Conservation (phyloP, 1,140 invertebrate genomes). For the Listronotus oregonensis region DNA sequence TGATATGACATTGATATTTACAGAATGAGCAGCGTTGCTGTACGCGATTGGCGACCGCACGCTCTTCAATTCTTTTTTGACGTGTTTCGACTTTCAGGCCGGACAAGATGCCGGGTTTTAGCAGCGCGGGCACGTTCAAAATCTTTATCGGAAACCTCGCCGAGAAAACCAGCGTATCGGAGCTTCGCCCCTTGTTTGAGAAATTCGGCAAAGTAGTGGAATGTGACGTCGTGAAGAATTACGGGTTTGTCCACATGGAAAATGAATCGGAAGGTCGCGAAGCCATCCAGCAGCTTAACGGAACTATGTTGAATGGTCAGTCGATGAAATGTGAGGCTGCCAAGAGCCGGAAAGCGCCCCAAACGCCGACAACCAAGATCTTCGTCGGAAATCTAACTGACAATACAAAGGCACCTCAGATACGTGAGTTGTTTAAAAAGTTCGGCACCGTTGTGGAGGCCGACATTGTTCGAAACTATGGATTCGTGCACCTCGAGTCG, state of each 20-base stretch:
- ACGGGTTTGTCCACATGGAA: constrained; percentile 97
- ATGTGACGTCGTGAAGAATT: constrained; percentile 96
- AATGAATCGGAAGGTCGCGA: constrained; percentile 87
- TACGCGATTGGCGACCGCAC: constrained; percentile 22
- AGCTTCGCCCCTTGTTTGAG: constrained; percentile 89
- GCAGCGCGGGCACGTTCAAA: constrained; percentile 86
- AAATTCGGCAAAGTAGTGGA: constrained; percentile 95
- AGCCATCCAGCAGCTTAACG: constrained; percentile 91
- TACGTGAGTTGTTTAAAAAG: constrained; percentile 84
- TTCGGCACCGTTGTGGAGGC: constrained; percentile 88
- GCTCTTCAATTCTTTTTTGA: constrained; percentile 11
- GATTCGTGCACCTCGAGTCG: constrained; percentile 87
- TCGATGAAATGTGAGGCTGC: constrained; percentile 91
- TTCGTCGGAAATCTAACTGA: constrained; percentile 90
- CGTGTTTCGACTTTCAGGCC: constrained; percentile 34
- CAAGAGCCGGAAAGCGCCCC: constrained; percentile 81
- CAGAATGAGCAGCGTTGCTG: neutral
- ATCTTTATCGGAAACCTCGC: constrained; percentile 94
- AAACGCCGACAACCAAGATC: constrained; percentile 85
- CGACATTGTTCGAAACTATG: constrained; percentile 90
- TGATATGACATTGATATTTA: too few relatives aligned
- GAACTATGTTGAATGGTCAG: constrained; percentile 82
- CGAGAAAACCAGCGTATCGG: constrained; percentile 83
- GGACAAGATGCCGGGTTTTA: constrained; percentile 74
- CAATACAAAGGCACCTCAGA: constrained; percentile 85